phyloP scores from a whole-genome alignment of 2,797 vertebrate genomes.

The Rhinella marina region DNA sequence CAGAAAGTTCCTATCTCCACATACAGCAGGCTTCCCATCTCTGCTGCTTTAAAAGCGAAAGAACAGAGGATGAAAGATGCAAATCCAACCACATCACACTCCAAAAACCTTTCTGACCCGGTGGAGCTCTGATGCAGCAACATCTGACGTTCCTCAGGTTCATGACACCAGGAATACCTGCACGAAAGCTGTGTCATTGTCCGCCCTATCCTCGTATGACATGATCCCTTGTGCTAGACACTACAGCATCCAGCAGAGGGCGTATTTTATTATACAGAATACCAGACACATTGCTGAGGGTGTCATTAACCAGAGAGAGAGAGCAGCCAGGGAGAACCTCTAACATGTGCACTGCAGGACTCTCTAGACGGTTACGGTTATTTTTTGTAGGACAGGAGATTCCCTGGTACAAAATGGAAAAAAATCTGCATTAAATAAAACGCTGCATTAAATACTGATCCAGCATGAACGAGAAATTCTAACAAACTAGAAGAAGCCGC shows the following conservation, averaged over 20 bases:
- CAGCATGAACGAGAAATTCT: not conserved
- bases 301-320: not conserved
- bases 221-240: not conserved
- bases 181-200: not conserved
- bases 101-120: not conserved
- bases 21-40: too few species aligned
- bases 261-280: not conserved
- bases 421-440: not conserved
- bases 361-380: not conserved
- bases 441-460: not conserved
- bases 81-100: not conserved
- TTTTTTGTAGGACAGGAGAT: too few species aligned
- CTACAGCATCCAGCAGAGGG: conserved; percentile 17
- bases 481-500: not conserved
- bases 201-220: not conserved
- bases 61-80: too few species aligned
- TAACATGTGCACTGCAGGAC: not conserved
- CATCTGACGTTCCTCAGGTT: not conserved
- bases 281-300: too few species aligned
- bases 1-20: too few species aligned
- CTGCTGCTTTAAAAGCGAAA: too few species aligned
- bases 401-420: not conserved
- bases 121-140: not conserved
- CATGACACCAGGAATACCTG: not conserved
- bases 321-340: not conserved